Base-by-base conservation (phyloP, 2,113 vertebrate species). In the Psophia crepitans region DNA sequence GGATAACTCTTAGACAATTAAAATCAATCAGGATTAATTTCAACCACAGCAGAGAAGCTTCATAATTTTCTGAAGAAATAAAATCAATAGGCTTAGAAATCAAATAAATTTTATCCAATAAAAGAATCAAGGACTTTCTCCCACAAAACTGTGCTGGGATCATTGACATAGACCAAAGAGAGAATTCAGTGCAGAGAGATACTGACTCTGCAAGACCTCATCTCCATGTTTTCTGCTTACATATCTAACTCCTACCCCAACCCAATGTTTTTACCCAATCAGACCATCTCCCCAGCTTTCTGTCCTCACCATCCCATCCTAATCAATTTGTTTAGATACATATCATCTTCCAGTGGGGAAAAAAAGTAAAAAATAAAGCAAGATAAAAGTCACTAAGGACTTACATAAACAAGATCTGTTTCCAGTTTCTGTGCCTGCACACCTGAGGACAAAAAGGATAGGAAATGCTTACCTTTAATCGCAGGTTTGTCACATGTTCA, bases 141-240 rank as follows among this genome's bases (percentile, higher is more conserved):
- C 5, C 4, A 10, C 8, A 63, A 53, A 89, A 43, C 5, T 0
- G 0, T 60, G 20, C 12, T 1, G 0, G 18, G 13, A 27, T 75
- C 13, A 12, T 12, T 56, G 49, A 17, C n/a, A 18, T 0, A 60
- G 6, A 5, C 28, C 41, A 28, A 77, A 64, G 39, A 20, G 8
- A 93, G 1, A 68, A 27, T 32, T 82, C 8, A 32, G 11, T 23
- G 43, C 5, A 2, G 12, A 21, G 23, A 35, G 8, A 41, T 58
- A 20, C 43, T 26, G 20, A 22, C 12, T 54, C 44, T 57, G 14
- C n/a, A n/a, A n/a, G n/a, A 73, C 2, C 6, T 16, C 11, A 16
- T 21, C 22, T 64, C 16, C 54, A 17, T 19, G 4, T 57, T 51
- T 44, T 7, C 12, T 79, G 5, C 18, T 26, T 32, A 9, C 2